Evolutionary conservation across 2,888 invertebrate genomes (phyloP).

Genomic region (Griposia aprilina): DNA sequence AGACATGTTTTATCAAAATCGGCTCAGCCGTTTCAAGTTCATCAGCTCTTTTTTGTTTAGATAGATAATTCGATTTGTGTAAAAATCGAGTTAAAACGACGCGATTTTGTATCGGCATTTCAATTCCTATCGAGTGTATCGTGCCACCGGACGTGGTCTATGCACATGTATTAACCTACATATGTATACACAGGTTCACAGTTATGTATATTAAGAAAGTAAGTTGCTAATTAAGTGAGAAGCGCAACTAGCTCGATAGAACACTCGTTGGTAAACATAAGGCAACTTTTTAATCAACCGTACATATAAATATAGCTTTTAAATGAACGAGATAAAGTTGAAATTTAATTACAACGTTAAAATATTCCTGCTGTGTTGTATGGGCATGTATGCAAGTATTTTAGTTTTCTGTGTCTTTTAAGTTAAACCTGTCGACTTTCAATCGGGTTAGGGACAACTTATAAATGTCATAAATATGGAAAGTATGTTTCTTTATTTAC

Average conservation of each 20-base stretch:
- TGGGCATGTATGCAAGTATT: slow-evolving; percentile 31
- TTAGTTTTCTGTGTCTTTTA: slow-evolving; percentile 42
- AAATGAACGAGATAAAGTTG: slow-evolving; percentile 59
- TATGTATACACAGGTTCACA: slow-evolving; percentile 35
- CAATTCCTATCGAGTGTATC: neutral
- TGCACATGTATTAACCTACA: slow-evolving; percentile 46
- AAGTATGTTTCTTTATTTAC: slow-evolving; percentile 36
- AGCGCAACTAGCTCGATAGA: slow-evolving; percentile 58
- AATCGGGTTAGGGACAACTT: slow-evolving; percentile 37
- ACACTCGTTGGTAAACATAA: slow-evolving; percentile 48
- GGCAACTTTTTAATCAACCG: slow-evolving; percentile 56
- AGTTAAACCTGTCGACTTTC: slow-evolving; percentile 53
- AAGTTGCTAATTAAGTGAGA: slow-evolving; percentile 63
- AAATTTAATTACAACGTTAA: slow-evolving; percentile 57
- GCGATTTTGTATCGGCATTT: slow-evolving; percentile 8
- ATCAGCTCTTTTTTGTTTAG: too few species aligned
- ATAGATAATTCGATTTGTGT: neutral
- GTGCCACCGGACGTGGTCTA: slow-evolving; percentile 24
- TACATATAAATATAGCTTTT: slow-evolving; percentile 57
- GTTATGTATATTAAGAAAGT: slow-evolving; percentile 67
- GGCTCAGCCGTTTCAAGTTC: too few species aligned
- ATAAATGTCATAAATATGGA: slow-evolving; percentile 46
- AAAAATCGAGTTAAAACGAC: neutral
- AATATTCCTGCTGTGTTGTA: slow-evolving; percentile 41
- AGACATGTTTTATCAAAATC: too few species aligned